Percentiles rank a stretch among this genome's conserved stretches.
Conservation (phyloP, 2,888 invertebrate species). For the Lomographa bimaculata region DNA sequence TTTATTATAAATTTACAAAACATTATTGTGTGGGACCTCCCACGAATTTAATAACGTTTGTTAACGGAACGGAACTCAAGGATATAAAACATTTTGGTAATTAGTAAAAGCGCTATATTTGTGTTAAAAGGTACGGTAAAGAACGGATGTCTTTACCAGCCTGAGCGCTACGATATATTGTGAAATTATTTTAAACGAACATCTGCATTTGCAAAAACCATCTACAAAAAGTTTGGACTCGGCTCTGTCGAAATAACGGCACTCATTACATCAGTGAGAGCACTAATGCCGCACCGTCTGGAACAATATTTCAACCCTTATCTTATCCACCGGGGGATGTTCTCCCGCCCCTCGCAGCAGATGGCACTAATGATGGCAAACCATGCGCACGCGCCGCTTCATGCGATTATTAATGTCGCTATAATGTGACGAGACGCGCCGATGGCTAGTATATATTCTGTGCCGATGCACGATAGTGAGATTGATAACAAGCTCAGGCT, state of each 20-base stretch:
- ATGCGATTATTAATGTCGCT: conserved; percentile 36
- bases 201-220: no score
- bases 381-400: conserved; percentile 41
- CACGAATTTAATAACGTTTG: conserved; percentile 10
- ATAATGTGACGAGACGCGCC: conserved; percentile 36
- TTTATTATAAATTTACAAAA: no score
- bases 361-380: conserved; percentile 16
- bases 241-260: conserved; percentile 9
- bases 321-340: conserved; percentile 34
- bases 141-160: no score
- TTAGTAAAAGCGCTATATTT: conserved; percentile 7
- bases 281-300: conserved; percentile 6
- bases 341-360: conserved; percentile 10
- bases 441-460: no score
- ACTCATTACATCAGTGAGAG: conserved; percentile 11
- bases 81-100: conserved; percentile 12
- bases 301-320: conserved; percentile 39
- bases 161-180: no score
- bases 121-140: no score
- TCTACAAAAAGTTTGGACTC: no score
- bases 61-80: conserved; percentile 13
- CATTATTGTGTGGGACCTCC: conserved; percentile 27
- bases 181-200: no score
- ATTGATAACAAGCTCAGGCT: conserved; percentile 8
- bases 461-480: no score